Evolutionary conservation across 2,797 vertebrate species (phyloP).

Genomic region (Crenuchus spilurus): DNA sequence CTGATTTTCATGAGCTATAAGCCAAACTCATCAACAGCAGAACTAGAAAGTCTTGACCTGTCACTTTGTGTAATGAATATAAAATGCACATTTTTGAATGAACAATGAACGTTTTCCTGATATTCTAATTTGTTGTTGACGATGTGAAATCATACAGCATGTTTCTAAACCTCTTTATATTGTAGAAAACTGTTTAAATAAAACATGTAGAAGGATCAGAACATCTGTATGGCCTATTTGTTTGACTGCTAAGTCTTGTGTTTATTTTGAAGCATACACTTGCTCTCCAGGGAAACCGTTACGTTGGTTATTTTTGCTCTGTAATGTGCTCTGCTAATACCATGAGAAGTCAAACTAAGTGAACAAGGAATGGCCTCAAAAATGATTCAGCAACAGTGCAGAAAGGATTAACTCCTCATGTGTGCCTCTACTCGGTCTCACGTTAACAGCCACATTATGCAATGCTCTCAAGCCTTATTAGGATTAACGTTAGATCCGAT

Average conservation of each 20-base stretch:
- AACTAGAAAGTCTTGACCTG: too few species aligned
- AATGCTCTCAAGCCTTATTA: constrained; percentile 65
- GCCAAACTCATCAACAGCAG: too few species aligned
- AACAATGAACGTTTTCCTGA: too few species aligned
- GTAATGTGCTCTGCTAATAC: constrained; percentile 19
- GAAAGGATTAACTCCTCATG: constrained; percentile 18
- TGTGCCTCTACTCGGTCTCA: background rate
- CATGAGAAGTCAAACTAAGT: background rate
- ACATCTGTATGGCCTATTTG: background rate
- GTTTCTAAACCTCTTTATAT: constrained; percentile 5
- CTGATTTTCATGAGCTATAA: too few species aligned
- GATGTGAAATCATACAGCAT: background rate
- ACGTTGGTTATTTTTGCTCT: constrained; percentile 25
- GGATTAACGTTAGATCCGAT: constrained; percentile 66
- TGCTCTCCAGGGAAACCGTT: constrained; percentile 35
- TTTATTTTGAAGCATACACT: background rate
- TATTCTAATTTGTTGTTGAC: too few species aligned
- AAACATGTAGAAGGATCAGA: constrained; percentile 10
- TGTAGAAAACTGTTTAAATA: constrained; percentile 28
- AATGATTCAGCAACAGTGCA: background rate
- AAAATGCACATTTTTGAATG: too few species aligned
- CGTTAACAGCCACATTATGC: constrained; percentile 47
- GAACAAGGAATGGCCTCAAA: background rate
- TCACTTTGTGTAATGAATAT: too few species aligned
- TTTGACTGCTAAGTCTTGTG: background rate